A percentile compares a stretch with the other conserved stretches of the same genome.
Conservation (phyloP, 2,888 invertebrate species). For the Protodeltote pygarga region DNA sequence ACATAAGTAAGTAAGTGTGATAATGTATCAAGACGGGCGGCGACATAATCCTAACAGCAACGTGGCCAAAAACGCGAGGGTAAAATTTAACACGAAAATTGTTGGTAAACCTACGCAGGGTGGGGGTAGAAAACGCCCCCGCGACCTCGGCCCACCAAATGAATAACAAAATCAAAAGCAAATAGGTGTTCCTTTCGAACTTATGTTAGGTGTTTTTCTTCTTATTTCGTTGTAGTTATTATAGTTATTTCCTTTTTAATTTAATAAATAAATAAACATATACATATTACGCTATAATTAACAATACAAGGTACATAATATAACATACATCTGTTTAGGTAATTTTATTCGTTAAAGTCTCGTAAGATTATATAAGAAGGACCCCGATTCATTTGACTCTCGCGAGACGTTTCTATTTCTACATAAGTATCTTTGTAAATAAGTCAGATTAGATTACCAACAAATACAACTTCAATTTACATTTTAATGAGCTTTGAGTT, state of each 20-base stretch:
- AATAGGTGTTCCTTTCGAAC: conserved; percentile 53
- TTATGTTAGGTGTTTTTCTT: conserved; percentile 49
- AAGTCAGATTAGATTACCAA: conserved; percentile 44
- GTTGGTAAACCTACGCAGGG: conserved; percentile 50
- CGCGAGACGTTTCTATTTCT: conserved; percentile 1
- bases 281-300: not conserved
- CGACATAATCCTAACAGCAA: conserved; percentile 43
- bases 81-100: conserved; percentile 52
- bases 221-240: conserved; percentile 22
- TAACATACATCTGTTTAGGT: not conserved
- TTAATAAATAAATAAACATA: not conserved
- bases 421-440: conserved; percentile 36
- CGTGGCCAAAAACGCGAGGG: conserved; percentile 32
- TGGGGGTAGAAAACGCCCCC: conserved; percentile 41
- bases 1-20: conserved; percentile 35
- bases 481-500: conserved; percentile 50
- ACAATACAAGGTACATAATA: too few species aligned
- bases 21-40: conserved; percentile 41
- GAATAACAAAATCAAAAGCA: conserved; percentile 74
- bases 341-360: not conserved
- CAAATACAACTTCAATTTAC: conserved; percentile 52
- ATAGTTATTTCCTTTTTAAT: conserved; percentile 6
- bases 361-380: too few species aligned
- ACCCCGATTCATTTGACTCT: conserved; percentile 21
- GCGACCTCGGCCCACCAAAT: conserved; percentile 57